These are phyloP conservation scores for Strix uralensis DNA, from an alignment of 2,113 vertebrate genomes.

Conservation along the genomic window DNA sequence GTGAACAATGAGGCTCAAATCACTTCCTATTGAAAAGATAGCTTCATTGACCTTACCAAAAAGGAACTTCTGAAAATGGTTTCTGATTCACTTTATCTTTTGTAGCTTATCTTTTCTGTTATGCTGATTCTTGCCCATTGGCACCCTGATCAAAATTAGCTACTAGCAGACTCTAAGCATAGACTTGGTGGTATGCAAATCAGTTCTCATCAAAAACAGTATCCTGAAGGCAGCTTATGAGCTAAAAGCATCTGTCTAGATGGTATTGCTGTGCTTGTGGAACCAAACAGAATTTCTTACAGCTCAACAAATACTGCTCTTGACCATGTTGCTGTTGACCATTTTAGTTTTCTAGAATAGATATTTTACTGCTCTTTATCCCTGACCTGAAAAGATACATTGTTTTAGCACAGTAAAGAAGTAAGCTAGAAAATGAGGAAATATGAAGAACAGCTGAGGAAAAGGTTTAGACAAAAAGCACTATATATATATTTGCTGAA, in stretches of 20 bases:
- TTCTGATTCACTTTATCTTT: not conserved
- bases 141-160: conserved; percentile 28
- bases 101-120: conserved; percentile 7
- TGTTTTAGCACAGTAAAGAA: not conserved
- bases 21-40: not conserved
- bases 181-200: conserved; percentile 25
- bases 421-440: not conserved
- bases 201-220: conserved; percentile 18
- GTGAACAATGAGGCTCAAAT: not conserved
- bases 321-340: not conserved
- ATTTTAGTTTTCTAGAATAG: not conserved
- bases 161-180: not conserved
- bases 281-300: not conserved
- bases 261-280: not conserved
- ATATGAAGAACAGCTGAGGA: not conserved
- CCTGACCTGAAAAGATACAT: not conserved
- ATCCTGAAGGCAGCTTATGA: conserved; percentile 26
- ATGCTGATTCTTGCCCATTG: conserved; percentile 19
- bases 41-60: not conserved
- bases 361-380: not conserved
- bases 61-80: not conserved
- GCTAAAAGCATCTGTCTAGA: conserved; percentile 13
- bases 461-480: not conserved
- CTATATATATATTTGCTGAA: not conserved
- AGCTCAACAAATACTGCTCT: not conserved